Base-by-base conservation (phyloP, 2,888 invertebrate species). In the Acanthococcus lagerstroemiae region DNA sequence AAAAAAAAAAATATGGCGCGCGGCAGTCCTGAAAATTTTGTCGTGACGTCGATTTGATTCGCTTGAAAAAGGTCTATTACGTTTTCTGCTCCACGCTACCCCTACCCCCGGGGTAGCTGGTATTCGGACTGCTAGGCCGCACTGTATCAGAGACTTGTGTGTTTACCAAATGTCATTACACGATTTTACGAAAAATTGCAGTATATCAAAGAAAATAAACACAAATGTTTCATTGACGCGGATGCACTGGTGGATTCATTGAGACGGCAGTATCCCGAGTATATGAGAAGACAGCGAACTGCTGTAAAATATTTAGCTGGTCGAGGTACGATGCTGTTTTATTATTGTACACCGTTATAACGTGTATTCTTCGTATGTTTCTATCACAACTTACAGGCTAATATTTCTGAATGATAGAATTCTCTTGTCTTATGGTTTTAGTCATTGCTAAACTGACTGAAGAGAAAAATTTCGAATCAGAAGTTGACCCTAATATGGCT, bases 191-290 rank as follows among this genome's bases (percentile, higher is more conserved):
- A 48, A 21, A n/a, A 52, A 5, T 15, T 50, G 19, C 52, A 63
- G 63, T 63, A 63, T 37, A 52, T 63, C 2, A 27, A 63, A n/a
- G 63, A 63, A 22, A 63, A 63, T 30, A 52, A 52, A 24, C 37
- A 63, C 15, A 63, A 54, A 37, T 30, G 52, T n/a, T 60, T 66
- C 44, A 83, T 91, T 70, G 89, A 91, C 80, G 86, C 90, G 67
- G 84, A 86, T 74, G 83, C 85, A 74, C 90, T 92, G 88, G 87
- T 90, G 72, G 86, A 87, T 75, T 82, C 84, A 72, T 80, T 92
- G 61, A 87, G 88, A 78, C 82, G 81, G 72, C 83, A 83, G 72
- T 84, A 83, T 73, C 80, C 84, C 65, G 92, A 93, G 73, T 94
- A 93, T 78, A 82, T 82, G 67, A 84, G 85, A 73, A 85, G 88